Evolutionary conservation across 2,113 vertebrate species (phyloP).

Genomic region (Columbina picui): DNA sequence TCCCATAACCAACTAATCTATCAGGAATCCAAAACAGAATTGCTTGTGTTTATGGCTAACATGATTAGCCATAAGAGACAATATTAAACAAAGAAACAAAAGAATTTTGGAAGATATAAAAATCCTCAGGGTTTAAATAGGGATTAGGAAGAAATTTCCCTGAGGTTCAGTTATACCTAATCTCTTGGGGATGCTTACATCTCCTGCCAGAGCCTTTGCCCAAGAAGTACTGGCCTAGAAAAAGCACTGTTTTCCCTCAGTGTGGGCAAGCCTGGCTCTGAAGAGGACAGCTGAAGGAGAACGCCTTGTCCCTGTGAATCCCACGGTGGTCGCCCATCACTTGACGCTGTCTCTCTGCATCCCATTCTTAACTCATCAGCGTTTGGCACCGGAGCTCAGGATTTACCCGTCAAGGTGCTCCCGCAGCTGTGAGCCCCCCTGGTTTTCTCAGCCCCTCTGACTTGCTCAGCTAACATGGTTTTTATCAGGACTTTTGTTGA

Average conservation of each 20-base stretch:
- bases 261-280: neutral
- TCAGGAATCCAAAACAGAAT: neutral
- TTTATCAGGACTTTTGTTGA: neutral
- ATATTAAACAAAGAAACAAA: conserved; percentile 10
- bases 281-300: neutral
- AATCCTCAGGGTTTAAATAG: neutral
- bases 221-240: neutral
- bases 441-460: neutral
- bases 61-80: neutral
- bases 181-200: neutral
- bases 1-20: neutral
- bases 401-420: neutral
- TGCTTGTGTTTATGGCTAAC: neutral
- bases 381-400: neutral
- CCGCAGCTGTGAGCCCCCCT: neutral
- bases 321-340: rapidly evolving
- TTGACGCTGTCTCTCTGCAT: rapidly evolving
- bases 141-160: neutral
- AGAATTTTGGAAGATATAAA: neutral
- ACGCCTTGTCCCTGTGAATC: rapidly evolving
- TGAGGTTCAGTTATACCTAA: neutral
- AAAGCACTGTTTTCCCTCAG: neutral
- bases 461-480: neutral
- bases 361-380: neutral
- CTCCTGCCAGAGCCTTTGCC: neutral